A percentile compares a stretch with the other conserved stretches of the same genome.
phyloP scores from a whole-genome alignment of 2,113 vertebrate species.

The Gadus chalcogrammus region DNA sequence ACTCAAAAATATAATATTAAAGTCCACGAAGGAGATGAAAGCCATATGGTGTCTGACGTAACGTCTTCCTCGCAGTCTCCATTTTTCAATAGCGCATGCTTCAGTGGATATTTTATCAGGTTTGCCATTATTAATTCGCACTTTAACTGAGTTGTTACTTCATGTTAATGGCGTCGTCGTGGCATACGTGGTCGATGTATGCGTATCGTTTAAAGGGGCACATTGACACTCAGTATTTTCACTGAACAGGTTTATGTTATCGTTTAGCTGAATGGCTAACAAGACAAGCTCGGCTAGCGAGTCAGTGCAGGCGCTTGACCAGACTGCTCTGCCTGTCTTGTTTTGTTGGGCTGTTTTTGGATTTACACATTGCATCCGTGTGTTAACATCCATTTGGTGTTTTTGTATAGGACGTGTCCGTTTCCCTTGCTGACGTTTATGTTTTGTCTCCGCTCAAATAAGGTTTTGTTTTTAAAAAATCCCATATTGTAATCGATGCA shows the following conservation, averaged over 20 bases:
- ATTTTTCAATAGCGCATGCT: conserved; percentile 64
- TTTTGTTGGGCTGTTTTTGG: too few species aligned
- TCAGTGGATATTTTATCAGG: conserved; percentile 50
- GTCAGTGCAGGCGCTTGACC: background rate
- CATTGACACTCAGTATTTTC: background rate
- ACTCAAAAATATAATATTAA: background rate
- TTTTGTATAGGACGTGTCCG: background rate
- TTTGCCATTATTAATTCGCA: conserved; percentile 13
- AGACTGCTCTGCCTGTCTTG: background rate
- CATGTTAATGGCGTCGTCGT: background rate
- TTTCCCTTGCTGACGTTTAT: too few species aligned
- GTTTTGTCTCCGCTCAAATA: too few species aligned
- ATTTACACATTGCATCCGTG: background rate
- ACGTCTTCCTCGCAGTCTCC: conserved; percentile 53
- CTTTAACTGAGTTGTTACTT: background rate
- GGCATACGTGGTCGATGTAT: background rate
- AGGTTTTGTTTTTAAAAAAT: too few species aligned
- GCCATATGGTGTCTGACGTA: conserved; percentile 53
- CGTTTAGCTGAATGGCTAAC: background rate
- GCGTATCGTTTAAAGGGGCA: background rate
- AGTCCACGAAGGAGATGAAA: conserved; percentile 20
- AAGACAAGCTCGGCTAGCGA: background rate
- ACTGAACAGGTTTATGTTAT: background rate
- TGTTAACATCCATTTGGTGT: background rate
- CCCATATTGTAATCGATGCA: too few species aligned